Conservation (phyloP, 2,888 invertebrate species). For the Aelia acuminata region DNA sequence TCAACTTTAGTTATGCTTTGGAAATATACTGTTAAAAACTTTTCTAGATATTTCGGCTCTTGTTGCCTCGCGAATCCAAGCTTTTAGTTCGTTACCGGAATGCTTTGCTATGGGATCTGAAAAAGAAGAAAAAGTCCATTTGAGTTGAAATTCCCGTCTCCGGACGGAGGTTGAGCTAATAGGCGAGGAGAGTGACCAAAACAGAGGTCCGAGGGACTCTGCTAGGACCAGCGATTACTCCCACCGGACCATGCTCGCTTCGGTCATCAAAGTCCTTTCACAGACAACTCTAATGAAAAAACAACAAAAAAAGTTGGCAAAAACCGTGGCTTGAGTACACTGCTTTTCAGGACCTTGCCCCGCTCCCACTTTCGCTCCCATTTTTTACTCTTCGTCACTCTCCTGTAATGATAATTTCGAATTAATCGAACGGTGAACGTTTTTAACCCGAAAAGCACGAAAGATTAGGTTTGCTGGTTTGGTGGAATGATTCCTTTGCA, state of each 20-base stretch:
- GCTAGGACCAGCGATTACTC: background rate
- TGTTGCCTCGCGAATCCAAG: too few relatives aligned
- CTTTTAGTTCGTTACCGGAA: background rate
- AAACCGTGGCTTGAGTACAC: background rate
- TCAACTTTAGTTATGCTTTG: too few relatives aligned
- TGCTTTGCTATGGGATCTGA: background rate
- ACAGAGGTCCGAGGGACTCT: background rate
- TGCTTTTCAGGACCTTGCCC: background rate
- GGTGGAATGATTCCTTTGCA: background rate
- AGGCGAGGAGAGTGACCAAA: background rate
- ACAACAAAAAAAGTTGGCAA: background rate
- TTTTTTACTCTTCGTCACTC: background rate
- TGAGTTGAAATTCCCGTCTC: background rate
- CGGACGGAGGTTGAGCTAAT: background rate
- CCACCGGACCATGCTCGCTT: background rate
- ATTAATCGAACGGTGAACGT: background rate
- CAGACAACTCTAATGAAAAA: background rate
- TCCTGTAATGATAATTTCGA: background rate
- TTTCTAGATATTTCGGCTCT: too few relatives aligned
- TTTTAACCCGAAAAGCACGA: background rate
- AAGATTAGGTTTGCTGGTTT: background rate
- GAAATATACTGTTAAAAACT: too few relatives aligned
- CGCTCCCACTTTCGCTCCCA: background rate
- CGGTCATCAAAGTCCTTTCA: constrained; percentile 25
- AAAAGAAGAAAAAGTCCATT: background rate